Base-by-base conservation (phyloP, 2,113 vertebrate species). In the Lasiurus borealis region DNA sequence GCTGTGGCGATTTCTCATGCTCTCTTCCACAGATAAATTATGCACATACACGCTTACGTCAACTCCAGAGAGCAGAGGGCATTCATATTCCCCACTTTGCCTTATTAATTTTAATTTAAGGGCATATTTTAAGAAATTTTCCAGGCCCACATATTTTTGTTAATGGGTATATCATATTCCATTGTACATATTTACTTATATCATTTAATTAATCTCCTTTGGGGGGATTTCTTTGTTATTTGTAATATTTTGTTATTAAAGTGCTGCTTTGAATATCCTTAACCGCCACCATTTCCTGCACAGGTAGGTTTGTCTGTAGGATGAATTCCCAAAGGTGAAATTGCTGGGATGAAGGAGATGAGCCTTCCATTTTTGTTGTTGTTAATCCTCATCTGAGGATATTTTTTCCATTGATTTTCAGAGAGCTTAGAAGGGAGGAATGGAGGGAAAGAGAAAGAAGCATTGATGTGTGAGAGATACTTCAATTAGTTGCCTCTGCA, bases 1-100 rank as follows among this genome's bases (percentile, higher is more conserved):
- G 1, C 9, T 13, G 0, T 7, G 15, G 2, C 0, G 3, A 1
- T 8, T 75, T 80, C 27, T 76, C 3, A 1, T 6, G 29, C 2
- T 0, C 12, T 16, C 18, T 50, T 13, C 73, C 15, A 2, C 11
- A 9, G 5, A 11, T 31, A 4, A 8, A 1, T 36, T 25, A 15
- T 27, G 5, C 31, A 16, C 3, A 2, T 15, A 11, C 1, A 18
- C 2, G 1, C 19, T 44, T 15, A 19, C 2, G 21, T 3, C 0
- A 15, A 36, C 2, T 6, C 7, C 23, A 13, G n/a, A 7, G 23
- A n/a, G 11, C 19, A 2, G 27, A 40, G 23, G 9, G 18, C 31
- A 40, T 2, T 9, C 8, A 14, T 14, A 12, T 13, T 46, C 12
- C 2, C 16, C 40, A 68, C 73, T 29, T 73, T 10, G n/a, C 12